Evolutionary conservation across 2,888 invertebrate genomes (phyloP), one percentile per base, ranked within the genome.

Genomic region (Prenolepis imparis): DNA sequence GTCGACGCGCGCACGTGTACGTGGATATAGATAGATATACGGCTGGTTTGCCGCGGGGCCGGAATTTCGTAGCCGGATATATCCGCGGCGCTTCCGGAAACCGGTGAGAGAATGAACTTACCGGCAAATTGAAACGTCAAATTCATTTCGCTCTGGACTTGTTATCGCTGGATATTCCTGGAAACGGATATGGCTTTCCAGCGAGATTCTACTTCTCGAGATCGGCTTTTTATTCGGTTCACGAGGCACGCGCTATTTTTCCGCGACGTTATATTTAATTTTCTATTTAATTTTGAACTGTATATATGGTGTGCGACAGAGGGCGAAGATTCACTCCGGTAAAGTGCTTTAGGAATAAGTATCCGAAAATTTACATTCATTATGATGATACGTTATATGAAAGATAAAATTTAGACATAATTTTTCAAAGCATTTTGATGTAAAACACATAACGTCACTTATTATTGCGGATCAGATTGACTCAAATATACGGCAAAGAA

Each of bases 81-180:
- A 81, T 67, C 81, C 61, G 72, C 52, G 44, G 70, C 59, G 28
- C 66, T 80, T 77, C 64, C 28, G 78, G 24, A 15, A 78, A 81
- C 67, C 61, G 55, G 82, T 21, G 82, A 52, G 68, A 80, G 64
- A 72, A 77, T 78, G 82, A 82, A 63, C 84, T 87, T 84, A 84
- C 68, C 86, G 85, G 82, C 73, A 86, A 88, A 89, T 89, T 88
- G 86, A 83, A 86, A 89, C 85, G 89, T 87, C 86, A 89, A 89
- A 89, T 89, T 89, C 87, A 88, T 89, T 89, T 89, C 77, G 85
- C 82, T 83, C 78, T 59, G 85, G 80, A 77, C 84, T 89, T 89
- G 89, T 89, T 89, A 89, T 88, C 86, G 83, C 59, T 74, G 66
- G 83, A 82, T 82, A 83, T 82, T 82, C 80, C 78, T 24, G 75